Percentiles rank a stretch among this genome's conserved stretches.
phyloP scores from a whole-genome alignment of 1,140 invertebrate genomes.

The Paralvinella palmiformis region DNA sequence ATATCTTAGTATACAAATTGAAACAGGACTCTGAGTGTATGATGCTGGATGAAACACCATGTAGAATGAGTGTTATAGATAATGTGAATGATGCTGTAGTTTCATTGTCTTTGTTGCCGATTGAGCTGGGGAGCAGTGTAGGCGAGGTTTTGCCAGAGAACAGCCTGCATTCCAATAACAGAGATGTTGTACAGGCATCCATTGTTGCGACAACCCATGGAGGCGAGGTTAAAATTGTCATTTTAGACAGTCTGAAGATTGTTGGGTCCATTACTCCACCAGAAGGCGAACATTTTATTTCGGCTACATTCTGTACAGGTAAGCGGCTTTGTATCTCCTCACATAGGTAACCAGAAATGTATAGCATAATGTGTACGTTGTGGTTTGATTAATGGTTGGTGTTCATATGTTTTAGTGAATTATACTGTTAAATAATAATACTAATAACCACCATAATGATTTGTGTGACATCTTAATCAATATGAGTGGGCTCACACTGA shows the following conservation, averaged over 20 bases:
- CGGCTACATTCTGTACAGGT: conserved; percentile 47
- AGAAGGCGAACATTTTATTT: conserved; percentile 38
- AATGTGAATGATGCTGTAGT: conserved; percentile 26
- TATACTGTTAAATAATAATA: too few relatives aligned
- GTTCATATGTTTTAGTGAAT: too few relatives aligned
- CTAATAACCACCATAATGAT: too few relatives aligned
- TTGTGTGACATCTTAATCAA: too few relatives aligned
- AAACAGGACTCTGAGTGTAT: conserved; percentile 31
- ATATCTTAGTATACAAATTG: conserved; percentile 47
- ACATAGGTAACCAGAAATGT: too few relatives aligned
- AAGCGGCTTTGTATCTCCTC: too few relatives aligned
- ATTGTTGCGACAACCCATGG: conserved; percentile 36
- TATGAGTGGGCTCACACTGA: too few relatives aligned
- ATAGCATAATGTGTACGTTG: too few relatives aligned
- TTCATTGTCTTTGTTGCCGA: conserved; percentile 33
- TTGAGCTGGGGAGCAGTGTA: conserved; percentile 31
- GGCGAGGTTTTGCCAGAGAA: conserved; percentile 26
- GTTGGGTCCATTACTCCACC: conserved; percentile 36
- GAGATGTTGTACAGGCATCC: conserved; percentile 28
- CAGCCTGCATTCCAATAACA: conserved; percentile 4
- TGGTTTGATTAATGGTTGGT: too few relatives aligned
- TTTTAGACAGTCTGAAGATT: conserved; percentile 34
- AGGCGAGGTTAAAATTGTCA: conserved; percentile 40
- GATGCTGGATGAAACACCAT: conserved; percentile 37
- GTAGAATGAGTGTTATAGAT: conserved; percentile 24